A percentile compares a stretch with the other conserved stretches of the same genome.
These are phyloP conservation scores for Eristalis tenax DNA, from an alignment of 2,888 invertebrate species.

Conservation along the genomic window DNA sequence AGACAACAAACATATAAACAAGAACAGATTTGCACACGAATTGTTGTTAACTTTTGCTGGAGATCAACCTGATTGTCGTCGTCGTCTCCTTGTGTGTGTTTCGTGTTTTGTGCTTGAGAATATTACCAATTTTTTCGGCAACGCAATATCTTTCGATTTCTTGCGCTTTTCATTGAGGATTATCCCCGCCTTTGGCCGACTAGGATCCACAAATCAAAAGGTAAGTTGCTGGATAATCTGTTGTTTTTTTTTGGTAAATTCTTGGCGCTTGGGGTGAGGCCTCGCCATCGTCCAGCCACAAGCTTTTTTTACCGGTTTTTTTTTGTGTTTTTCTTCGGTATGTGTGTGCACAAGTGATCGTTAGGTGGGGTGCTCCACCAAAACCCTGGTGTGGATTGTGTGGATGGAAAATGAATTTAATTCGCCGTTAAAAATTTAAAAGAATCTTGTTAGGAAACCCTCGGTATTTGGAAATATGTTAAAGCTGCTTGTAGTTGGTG, in stretches of 20 bases:
- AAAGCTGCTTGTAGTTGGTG: conserved; percentile 36
- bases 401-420: background rate
- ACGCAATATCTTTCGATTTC: conserved; percentile 12
- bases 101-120: conserved; percentile 50
- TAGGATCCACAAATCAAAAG: conserved; percentile 57
- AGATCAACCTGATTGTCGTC: conserved; percentile 3
- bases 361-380: conserved; percentile 41
- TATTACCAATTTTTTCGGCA: conserved; percentile 9
- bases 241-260: background rate
- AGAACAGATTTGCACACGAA: conserved; percentile 1
- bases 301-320: conserved; percentile 56
- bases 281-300: background rate
- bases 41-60: background rate
- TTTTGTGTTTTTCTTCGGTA: conserved; percentile 19
- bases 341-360: conserved; percentile 5
- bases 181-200: conserved; percentile 53
- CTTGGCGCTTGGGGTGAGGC: background rate
- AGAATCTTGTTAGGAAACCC: background rate
- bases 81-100: conserved; percentile 52
- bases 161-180: conserved; percentile 51
- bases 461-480: background rate
- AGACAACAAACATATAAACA: conserved; percentile 4
- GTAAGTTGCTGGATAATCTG: conserved; percentile 26
- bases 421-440: conserved; percentile 1
- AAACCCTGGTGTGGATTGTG: background rate